Percentiles rank a stretch among this genome's conserved stretches.
phyloP scores from a whole-genome alignment of 1,140 invertebrate genomes.

The Rhynchophorus ferrugineus region DNA sequence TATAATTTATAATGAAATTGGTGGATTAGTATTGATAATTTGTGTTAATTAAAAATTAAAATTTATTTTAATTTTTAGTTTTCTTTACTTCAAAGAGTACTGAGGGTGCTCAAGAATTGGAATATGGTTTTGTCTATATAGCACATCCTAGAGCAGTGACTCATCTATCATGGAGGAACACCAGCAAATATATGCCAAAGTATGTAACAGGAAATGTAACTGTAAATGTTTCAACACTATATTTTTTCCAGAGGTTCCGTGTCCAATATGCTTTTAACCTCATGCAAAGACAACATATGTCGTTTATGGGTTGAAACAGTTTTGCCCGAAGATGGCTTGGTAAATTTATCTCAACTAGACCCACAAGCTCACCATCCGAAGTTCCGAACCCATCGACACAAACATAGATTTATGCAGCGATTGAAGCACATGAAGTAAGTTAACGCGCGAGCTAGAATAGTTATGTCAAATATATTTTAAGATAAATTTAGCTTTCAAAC shows the following conservation, averaged over 20 bases:
- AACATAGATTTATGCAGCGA: conserved; percentile 92
- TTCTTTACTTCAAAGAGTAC: conserved; percentile 54
- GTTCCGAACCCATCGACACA: conserved; percentile 86
- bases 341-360: conserved; percentile 78
- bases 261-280: conserved; percentile 96
- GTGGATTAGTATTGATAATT: too few species aligned
- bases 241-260: conserved; percentile 72
- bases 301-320: conserved; percentile 97
- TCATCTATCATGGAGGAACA: conserved; percentile 93
- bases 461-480: too few species aligned
- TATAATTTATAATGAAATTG: too few species aligned
- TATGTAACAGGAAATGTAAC: conserved; percentile 45
- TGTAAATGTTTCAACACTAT: conserved; percentile 2
- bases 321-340: conserved; percentile 88
- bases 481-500: too few species aligned
- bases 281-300: conserved; percentile 97
- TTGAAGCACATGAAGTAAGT: conserved; percentile 91
- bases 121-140: conserved; percentile 92
- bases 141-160: conserved; percentile 93
- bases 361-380: conserved; percentile 71
- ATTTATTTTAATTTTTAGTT: conserved; percentile 44
- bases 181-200: conserved; percentile 98
- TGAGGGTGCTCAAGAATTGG: conserved; percentile 57
- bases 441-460: not conserved
- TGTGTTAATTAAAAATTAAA: too few species aligned